Evolutionary conservation across 2,113 vertebrate species (phyloP).

Genomic region (Emydura subglobosa): DNA sequence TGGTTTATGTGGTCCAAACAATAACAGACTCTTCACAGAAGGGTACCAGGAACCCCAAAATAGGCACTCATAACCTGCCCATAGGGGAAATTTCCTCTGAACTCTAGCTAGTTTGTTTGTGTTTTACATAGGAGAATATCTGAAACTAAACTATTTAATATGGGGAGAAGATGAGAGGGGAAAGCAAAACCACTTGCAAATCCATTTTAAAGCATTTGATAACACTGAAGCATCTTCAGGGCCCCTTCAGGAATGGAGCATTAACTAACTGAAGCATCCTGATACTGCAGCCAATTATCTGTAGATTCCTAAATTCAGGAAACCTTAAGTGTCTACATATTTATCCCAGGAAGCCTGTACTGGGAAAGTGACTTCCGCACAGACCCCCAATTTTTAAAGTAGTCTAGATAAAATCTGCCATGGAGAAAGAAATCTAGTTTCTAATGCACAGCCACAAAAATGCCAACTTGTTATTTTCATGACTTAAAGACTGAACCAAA

Average conservation of each 20-base stretch:
- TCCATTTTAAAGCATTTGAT: not conserved
- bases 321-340: not conserved
- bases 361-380: not conserved
- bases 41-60: not conserved
- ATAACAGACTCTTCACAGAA: not conserved
- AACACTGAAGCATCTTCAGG: not conserved
- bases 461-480: not conserved
- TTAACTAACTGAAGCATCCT: not conserved
- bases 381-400: not conserved
- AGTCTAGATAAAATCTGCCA: not conserved
- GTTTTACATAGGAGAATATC: not conserved
- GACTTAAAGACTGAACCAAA: not conserved
- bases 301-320: not conserved
- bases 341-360: not conserved
- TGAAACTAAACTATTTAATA: not conserved
- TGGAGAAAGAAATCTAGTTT: not conserved
- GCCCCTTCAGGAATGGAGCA: not conserved
- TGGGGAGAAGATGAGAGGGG: no score
- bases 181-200: no score
- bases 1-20: not conserved
- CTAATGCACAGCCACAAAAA: not conserved
- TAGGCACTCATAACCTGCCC: not conserved
- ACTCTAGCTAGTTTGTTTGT: not conserved
- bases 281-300: not conserved
- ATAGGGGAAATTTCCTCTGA: not conserved